Conservation (phyloP, 1,140 invertebrate species). For the Uloborus diversus region DNA sequence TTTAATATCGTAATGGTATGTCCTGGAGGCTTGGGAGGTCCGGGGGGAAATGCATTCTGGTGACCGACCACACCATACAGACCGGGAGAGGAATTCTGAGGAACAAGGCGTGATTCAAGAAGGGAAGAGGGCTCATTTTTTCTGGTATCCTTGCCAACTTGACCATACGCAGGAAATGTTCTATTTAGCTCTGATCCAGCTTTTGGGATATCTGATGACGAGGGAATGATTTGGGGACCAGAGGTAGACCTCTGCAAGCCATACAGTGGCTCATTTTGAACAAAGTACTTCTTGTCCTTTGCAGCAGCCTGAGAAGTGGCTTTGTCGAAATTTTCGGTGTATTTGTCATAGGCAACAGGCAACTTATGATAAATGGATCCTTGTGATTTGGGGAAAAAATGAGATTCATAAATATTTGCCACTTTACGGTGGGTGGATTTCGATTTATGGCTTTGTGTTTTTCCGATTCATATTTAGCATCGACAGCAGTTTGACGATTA, state of each 20-base stretch:
- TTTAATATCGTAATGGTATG: constrained; percentile 42
- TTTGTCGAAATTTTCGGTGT: constrained; percentile 26
- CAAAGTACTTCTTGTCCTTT: constrained; percentile 22
- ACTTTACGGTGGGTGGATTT: background rate
- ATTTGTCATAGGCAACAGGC: constrained; percentile 27
- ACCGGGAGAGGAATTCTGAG: constrained; percentile 2
- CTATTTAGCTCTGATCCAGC: background rate
- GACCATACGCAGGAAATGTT: background rate
- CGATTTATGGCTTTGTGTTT: constrained; percentile 34
- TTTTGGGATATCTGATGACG: background rate
- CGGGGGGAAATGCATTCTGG: constrained; percentile 10
- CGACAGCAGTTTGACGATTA: constrained; percentile 41
- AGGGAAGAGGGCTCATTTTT: background rate
- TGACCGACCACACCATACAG: background rate
- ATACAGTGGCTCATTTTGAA: constrained; percentile 38
- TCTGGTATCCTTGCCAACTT: background rate
- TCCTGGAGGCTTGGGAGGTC: constrained; percentile 57
- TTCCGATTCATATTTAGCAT: constrained; percentile 43
- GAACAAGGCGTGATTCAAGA: background rate
- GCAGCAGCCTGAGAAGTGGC: background rate
- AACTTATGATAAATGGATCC: constrained; percentile 31
- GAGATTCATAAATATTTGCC: constrained; percentile 31
- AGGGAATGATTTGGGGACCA: constrained; percentile 36
- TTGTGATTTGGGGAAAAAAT: constrained; percentile 11
- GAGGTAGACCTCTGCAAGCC: constrained; percentile 36